Evolutionary conservation across 2,888 invertebrate species (phyloP), one percentile per base, ranked within the genome.

Genomic region (Hyles lineata): DNA sequence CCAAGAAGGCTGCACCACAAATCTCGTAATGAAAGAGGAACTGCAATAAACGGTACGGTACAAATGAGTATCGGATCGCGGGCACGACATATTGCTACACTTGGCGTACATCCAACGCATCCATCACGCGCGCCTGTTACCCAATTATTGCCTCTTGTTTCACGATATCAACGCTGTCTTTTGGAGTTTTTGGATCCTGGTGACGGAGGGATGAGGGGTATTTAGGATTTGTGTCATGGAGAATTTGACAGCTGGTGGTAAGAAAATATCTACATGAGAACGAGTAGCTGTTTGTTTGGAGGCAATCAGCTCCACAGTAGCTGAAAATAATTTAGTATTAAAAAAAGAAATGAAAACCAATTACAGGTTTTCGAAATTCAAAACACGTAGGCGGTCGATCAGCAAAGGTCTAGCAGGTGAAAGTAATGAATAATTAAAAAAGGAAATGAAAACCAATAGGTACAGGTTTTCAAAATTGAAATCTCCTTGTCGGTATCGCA

Each of bases 21-120:
- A 62, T 62, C 19, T 29, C 62, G 32, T 62, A 62, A 62, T 62
- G 62, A 35, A 62, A 62, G 35, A 35, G 11, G 11, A 60, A 50
- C 11, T 67, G 23, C 50, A 67, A 23, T 67, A 63, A 62, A 62
- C 62, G 63, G n/a, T 43, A 21, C 63, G 23, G 67, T 67, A 67
- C 67, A 67, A 67, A 67, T 67, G 67, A 67, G 67, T 67, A 67
- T 67, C 23, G 50, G 23, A 67, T 67, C 67, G 67, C 43, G 43
- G 43, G 43, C 63, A 43, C 70, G 59, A 60, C 60, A 71, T 19
- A 25, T 60, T 71, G 60, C 23, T 43, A 19, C 55, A 72, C 73
- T 74, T 86, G 87, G 86, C 84, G 70, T 23, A 29, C 0, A 5
- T 81, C 87, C 87, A 87, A 76, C 70, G 73, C 76, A 80, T 87